A percentile compares a stretch with the other conserved stretches of the same genome.
Conservation (phyloP, 2,797 vertebrate species). For the Synanceia verrucosa region DNA sequence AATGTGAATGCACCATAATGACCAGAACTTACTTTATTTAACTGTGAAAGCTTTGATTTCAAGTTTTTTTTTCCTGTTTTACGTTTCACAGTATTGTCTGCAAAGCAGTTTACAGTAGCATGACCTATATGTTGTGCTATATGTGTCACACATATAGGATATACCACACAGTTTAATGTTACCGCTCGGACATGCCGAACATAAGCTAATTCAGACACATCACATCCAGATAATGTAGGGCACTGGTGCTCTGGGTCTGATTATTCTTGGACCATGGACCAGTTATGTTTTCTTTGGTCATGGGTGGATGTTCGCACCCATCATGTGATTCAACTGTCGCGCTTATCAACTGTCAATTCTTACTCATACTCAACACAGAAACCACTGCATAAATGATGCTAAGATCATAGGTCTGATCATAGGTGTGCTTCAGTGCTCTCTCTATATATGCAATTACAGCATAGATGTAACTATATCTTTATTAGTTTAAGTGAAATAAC, state of each 20-base stretch:
- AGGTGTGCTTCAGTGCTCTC: not conserved
- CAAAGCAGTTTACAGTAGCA: not conserved
- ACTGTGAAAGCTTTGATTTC: not conserved
- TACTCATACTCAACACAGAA: slow-evolving; percentile 16
- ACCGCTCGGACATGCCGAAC: no score
- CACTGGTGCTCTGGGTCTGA: not conserved
- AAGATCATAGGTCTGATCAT: not conserved
- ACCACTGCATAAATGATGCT: slow-evolving; percentile 24
- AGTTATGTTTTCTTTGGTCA: slow-evolving; percentile 43
- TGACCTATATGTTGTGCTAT: slow-evolving; percentile 34
- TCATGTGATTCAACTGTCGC: slow-evolving; percentile 20
- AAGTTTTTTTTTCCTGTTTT: no score
- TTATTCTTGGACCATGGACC: slow-evolving; percentile 48
- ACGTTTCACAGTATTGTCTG: not conserved
- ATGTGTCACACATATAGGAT: slow-evolving; percentile 41
- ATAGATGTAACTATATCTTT: not conserved
- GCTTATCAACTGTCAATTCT: slow-evolving; percentile 36
- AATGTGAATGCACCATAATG: not conserved
- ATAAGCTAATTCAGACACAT: slow-evolving; percentile 34
- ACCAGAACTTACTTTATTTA: not conserved
- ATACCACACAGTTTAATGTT: slow-evolving; percentile 45
- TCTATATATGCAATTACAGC: no score
- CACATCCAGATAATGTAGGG: slow-evolving; percentile 34
- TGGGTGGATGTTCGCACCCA: slow-evolving; percentile 20
- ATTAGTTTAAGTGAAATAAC: no score